phyloP scores from a whole-genome alignment of 1,140 invertebrate genomes.

The Caenorhabditis remanei region DNA sequence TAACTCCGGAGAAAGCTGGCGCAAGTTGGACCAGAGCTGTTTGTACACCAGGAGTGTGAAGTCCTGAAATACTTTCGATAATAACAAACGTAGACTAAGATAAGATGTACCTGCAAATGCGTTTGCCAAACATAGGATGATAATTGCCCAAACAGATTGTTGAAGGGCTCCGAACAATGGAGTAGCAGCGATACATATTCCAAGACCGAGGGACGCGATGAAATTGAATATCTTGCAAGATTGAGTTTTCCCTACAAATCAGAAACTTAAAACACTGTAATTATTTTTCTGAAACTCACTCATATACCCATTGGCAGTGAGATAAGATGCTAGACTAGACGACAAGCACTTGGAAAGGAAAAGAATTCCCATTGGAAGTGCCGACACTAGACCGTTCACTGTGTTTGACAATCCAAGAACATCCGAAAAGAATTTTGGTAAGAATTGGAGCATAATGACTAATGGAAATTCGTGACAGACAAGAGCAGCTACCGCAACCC shows the following conservation, averaged over 20 bases:
- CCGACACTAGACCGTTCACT: conserved; percentile 63
- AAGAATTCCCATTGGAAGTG: conserved; percentile 65
- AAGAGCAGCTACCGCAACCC: conserved; percentile 73
- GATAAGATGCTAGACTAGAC: conserved; percentile 71
- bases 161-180: conserved; percentile 68
- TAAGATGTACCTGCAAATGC: conserved; percentile 73
- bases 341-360: conserved; percentile 66
- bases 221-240: conserved; percentile 75
- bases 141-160: conserved; percentile 67
- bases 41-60: conserved; percentile 77
- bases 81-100: not conserved
- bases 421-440: conserved; percentile 67
- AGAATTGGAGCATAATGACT: conserved; percentile 77
- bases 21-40: conserved; percentile 76
- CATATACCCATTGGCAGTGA: conserved; percentile 73
- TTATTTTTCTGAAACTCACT: conserved; percentile 58
- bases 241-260: conserved; percentile 65
- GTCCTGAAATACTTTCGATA: conserved; percentile 66
- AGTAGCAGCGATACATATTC: conserved; percentile 71
- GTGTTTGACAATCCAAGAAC: conserved; percentile 62
- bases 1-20: conserved; percentile 74
- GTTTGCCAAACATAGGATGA: conserved; percentile 74
- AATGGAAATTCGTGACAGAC: conserved; percentile 77
- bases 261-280: not conserved
- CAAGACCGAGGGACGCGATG: conserved; percentile 75